A percentile compares a stretch with the other conserved stretches of the same genome.
phyloP scores from a whole-genome alignment of 2,888 invertebrate species.

The Cactoblastis cactorum region DNA sequence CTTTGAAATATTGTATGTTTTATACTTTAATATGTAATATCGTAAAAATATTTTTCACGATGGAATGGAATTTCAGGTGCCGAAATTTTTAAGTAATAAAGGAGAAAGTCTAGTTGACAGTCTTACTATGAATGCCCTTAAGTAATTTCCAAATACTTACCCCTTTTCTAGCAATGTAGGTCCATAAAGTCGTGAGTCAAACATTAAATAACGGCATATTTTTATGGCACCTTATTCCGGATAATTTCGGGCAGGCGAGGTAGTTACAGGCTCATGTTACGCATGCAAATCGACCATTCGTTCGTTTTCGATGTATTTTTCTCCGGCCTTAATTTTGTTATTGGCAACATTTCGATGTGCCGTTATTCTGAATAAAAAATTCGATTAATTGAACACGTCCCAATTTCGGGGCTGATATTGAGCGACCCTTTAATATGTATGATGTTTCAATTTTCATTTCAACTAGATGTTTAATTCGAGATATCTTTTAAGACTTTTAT shows the following conservation, averaged over 20 bases:
- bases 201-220: conserved; percentile 40
- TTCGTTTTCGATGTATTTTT: conserved; percentile 37
- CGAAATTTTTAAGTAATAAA: no score
- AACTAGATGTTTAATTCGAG: neutral
- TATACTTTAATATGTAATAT: no score
- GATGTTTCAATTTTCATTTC: conserved; percentile 4
- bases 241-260: conserved; percentile 48
- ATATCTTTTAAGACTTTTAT: neutral
- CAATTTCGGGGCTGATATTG: conserved; percentile 9
- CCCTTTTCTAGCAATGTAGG: neutral
- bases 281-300: conserved; percentile 58
- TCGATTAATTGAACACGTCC: conserved; percentile 18
- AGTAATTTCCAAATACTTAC: neutral
- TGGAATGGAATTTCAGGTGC: no score
- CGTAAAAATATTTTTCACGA: no score
- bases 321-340: conserved; percentile 49
- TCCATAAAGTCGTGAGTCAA: conserved; percentile 24
- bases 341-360: conserved; percentile 36
- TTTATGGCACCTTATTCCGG: conserved; percentile 49
- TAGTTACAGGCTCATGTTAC: conserved; percentile 52
- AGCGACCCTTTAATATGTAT: conserved; percentile 7
- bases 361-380: conserved; percentile 30
- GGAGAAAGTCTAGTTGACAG: no score
- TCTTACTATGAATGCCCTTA: neutral
- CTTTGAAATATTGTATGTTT: no score